Conservation (phyloP, 2,888 invertebrate species). For the Acanthosepion esculentum region DNA sequence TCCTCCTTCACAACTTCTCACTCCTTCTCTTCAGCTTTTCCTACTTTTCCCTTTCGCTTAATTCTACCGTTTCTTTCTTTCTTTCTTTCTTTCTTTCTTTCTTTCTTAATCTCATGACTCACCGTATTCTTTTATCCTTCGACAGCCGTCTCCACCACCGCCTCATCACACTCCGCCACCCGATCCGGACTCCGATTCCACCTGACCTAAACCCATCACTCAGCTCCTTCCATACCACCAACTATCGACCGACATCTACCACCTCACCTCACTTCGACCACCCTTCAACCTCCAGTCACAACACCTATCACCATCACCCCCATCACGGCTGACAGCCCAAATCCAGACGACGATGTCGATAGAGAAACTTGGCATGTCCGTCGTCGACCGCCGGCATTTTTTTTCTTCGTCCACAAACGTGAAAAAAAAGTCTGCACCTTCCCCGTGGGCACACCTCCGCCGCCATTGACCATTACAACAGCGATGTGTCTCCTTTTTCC, state of each 20-base stretch:
- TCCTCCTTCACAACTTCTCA: too few species aligned
- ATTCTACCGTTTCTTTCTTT: too few species aligned
- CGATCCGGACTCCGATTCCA: neutral
- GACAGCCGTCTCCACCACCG: neutral
- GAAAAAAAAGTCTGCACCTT: neutral
- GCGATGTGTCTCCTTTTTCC: neutral
- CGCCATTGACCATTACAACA: neutral
- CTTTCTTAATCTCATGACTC: neutral
- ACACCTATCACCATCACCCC: neutral
- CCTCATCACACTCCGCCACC: neutral
- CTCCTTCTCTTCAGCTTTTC: too few species aligned
- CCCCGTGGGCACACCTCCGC: neutral
- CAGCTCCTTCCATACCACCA: neutral
- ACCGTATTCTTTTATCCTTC: neutral
- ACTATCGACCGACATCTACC: neutral
- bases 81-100: too few species aligned
- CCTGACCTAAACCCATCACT: neutral
- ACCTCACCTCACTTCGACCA: neutral
- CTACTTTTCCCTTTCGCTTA: too few species aligned
- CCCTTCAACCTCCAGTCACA: neutral
- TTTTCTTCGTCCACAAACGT: neutral
- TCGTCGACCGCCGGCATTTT: slow-evolving; percentile 4
- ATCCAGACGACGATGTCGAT: neutral
- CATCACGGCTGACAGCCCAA: neutral
- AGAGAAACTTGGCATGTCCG: neutral